Percentiles rank a stretch among this genome's conserved stretches.
Evolutionary conservation across 1,140 invertebrate genomes (phyloP).

Genomic region (Aporrectodea caliginosa): DNA sequence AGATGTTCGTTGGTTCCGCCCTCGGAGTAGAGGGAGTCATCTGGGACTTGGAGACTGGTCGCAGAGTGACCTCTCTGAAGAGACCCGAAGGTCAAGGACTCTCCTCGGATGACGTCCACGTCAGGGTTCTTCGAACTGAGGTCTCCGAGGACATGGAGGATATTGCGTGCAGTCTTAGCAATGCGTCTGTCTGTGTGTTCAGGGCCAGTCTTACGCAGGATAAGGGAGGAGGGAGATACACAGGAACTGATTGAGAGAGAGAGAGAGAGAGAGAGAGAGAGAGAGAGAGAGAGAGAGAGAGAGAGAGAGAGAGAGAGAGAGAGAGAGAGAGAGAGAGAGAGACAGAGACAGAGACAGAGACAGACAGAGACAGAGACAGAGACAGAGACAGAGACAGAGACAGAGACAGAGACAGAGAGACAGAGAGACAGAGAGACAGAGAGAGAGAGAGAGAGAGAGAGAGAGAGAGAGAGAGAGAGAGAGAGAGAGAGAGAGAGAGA

Average conservation of each 20-base stretch:
- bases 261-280: too few relatives aligned
- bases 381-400: background rate
- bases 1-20: background rate
- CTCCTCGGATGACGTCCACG: too few relatives aligned
- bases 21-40: background rate
- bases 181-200: too few relatives aligned
- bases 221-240: too few relatives aligned
- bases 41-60: too few relatives aligned
- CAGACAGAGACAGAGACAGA: background rate
- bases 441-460: slow-evolving; percentile 1
- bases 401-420: background rate
- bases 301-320: background rate
- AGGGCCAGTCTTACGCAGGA: too few relatives aligned
- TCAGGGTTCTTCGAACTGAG: too few relatives aligned
- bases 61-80: too few relatives aligned
- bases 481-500: background rate
- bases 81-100: too few relatives aligned
- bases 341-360: background rate
- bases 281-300: background rate
- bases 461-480: slow-evolving; percentile 1
- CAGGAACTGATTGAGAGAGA: too few relatives aligned
- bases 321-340: slow-evolving; percentile 1
- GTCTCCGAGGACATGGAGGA: too few relatives aligned
- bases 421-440: background rate
- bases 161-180: too few relatives aligned